phyloP scores from a whole-genome alignment of 2,888 invertebrate species.

The Tryphoninae sp. region DNA sequence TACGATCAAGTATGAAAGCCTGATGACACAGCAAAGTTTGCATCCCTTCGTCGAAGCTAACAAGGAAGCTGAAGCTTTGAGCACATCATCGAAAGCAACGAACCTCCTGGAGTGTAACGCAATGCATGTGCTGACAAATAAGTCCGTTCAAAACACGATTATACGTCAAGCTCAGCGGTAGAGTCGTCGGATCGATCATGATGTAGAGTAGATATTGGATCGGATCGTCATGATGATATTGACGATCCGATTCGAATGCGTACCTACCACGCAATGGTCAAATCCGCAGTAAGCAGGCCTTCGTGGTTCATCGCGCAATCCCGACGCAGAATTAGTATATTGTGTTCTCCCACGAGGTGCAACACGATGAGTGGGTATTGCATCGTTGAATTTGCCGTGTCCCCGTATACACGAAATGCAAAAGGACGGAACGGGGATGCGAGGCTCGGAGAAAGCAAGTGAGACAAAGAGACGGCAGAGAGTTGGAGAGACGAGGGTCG shows the following conservation, averaged over 20 bases:
- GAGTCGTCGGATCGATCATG: constrained; percentile 61
- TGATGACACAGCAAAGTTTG: constrained; percentile 4
- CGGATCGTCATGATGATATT: neutral
- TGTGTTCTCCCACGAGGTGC: constrained; percentile 43
- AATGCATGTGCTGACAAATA: constrained; percentile 79
- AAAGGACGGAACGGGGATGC: constrained; percentile 52
- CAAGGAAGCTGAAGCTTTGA: neutral
- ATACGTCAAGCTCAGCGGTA: constrained; percentile 75
- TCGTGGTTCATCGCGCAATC: neutral
- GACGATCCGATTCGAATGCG: neutral
- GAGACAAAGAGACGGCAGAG: constrained; percentile 56
- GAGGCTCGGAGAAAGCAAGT: constrained; percentile 52
- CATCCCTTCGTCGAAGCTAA: neutral
- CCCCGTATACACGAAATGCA: constrained; percentile 29
- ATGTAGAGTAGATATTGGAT: neutral
- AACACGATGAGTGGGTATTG: constrained; percentile 68
- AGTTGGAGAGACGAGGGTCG: constrained; percentile 55
- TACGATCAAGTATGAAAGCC: neutral
- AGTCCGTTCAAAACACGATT: constrained; percentile 72
- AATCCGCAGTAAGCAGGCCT: neutral
- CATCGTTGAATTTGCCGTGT: constrained; percentile 3
- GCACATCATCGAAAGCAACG: neutral
- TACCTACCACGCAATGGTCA: neutral
- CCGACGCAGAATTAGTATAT: neutral
- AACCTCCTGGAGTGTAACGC: constrained; percentile 73